These are phyloP conservation scores for Rallus crepitans DNA, from an alignment of 2,797 vertebrate species.

Conservation along the genomic window DNA sequence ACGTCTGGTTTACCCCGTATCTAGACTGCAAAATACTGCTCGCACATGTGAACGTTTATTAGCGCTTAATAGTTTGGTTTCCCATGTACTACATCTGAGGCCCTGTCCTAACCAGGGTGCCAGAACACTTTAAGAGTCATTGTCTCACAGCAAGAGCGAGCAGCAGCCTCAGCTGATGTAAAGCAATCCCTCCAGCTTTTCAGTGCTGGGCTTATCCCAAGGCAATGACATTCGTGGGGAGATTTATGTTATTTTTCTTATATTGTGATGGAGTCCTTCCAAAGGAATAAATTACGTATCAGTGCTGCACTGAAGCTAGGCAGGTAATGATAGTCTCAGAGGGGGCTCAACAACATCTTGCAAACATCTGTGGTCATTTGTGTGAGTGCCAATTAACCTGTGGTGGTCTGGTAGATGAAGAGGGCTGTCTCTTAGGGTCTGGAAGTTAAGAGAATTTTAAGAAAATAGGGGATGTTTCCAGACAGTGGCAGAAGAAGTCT, in stretches of 20 bases:
- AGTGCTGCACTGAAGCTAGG: constrained; percentile 12
- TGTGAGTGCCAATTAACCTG: constrained; percentile 24
- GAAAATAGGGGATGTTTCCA: background rate
- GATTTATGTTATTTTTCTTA: constrained; percentile 67
- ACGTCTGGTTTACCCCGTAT: background rate
- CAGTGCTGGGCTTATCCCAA: constrained; percentile 56
- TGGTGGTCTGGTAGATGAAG: background rate
- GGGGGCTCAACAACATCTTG: constrained; percentile 45
- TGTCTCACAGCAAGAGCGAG: constrained; percentile 5
- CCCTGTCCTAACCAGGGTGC: background rate
- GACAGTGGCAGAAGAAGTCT: background rate
- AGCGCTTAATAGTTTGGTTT: background rate
- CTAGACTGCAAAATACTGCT: background rate
- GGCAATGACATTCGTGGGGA: constrained; percentile 42
- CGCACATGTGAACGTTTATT: background rate
- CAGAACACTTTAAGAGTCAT: background rate
- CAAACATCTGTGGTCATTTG: constrained; percentile 64
- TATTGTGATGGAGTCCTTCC: constrained; percentile 49
- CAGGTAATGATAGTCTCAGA: constrained; percentile 63
- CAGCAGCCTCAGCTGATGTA: background rate
- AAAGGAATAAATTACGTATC: constrained; percentile 68
- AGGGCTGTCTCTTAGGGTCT: background rate
- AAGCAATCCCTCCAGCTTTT: constrained; percentile 48
- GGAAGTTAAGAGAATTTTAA: background rate
- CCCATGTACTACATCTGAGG: background rate